Evolutionary conservation across 2,888 invertebrate genomes (phyloP).

Genomic region (Busseola fusca): DNA sequence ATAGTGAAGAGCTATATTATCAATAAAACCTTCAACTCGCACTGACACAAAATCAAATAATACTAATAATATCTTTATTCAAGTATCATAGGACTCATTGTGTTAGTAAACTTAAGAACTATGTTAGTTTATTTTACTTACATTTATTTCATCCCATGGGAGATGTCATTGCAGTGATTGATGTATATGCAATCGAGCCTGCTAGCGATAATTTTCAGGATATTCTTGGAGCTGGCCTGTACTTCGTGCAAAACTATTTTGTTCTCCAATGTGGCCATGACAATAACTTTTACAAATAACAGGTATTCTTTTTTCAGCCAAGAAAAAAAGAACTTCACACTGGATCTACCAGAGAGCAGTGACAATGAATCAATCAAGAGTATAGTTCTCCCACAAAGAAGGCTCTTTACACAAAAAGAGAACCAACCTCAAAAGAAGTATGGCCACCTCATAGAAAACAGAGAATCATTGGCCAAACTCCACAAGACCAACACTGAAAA

Average conservation of each 20-base stretch:
- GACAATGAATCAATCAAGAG: constrained; percentile 82
- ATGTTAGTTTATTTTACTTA: too few relatives aligned
- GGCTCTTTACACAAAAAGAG: constrained; percentile 78
- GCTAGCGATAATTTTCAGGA: too few relatives aligned
- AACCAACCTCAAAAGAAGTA: constrained; percentile 71
- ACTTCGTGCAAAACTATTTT: neutral
- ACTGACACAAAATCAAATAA: too few relatives aligned
- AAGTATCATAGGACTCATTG: too few relatives aligned
- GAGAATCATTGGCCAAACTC: constrained; percentile 72
- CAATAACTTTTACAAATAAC: too few relatives aligned
- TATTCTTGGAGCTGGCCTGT: too few relatives aligned
- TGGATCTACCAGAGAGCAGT: constrained; percentile 81
- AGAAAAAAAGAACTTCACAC: constrained; percentile 73
- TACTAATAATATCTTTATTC: too few relatives aligned
- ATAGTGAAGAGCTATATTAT: neutral
- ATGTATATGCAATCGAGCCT: too few relatives aligned
- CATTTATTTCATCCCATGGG: too few relatives aligned
- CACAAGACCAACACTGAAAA: constrained; percentile 66
- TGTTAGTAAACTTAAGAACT: too few relatives aligned
- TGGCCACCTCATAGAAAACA: constrained; percentile 67
- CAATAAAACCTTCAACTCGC: neutral
- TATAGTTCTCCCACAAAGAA: constrained; percentile 80
- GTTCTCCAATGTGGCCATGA: neutral
- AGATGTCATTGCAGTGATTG: too few relatives aligned
- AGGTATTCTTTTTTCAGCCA: constrained; percentile 78